Base-by-base conservation (phyloP, 2,888 invertebrate genomes). In the Drosophila leonis region DNA sequence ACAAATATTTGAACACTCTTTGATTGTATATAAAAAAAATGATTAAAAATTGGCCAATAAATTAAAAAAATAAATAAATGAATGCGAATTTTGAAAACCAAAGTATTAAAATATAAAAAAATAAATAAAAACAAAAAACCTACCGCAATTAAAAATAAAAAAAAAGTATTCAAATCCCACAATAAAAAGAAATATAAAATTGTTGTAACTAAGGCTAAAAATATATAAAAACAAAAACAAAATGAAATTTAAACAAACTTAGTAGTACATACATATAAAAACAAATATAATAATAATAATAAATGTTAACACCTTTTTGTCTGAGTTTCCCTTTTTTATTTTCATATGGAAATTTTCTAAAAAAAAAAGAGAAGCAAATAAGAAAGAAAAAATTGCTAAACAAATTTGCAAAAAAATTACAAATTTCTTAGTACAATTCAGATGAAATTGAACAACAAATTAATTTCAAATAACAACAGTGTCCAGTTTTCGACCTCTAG, bases 271-370 rank as follows among this genome's bases (percentile, higher is more conserved):
- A 80, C 56, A 78, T 60, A 68, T 54, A 64, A 37, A 64, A 66
- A 35, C 2, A 63, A 72, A 15, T 3, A 35, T 39, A 24, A 48
- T n/a, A 29, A 48, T 48, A 18, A 49, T 31, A 49, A 72, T 72
- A 80, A 86, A 83, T 77, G 82, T 83, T 86, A 77, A 79, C 70
- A 81, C 65, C 27, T 68, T 75, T 75, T 78, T 65, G 55, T 65
- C 75, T 80, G 68, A 75, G 74, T 87, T 82, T 72, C 29, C 73
- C 67, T 72, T 75, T 77, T 85, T 84, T 83, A 78, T 72, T 86
- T 84, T 80, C 60, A 73, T 78, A 82, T 75, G 73, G 51, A 78
- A 67, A 59, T 73, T 60, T 69, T 72, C 52, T 56, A 76, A 33
- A 70, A 20, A 31, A 13, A 39, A 55, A 20, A 24, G 24, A n/a